Base-by-base conservation (phyloP, 1,140 invertebrate species). In the Nymphalis io region DNA sequence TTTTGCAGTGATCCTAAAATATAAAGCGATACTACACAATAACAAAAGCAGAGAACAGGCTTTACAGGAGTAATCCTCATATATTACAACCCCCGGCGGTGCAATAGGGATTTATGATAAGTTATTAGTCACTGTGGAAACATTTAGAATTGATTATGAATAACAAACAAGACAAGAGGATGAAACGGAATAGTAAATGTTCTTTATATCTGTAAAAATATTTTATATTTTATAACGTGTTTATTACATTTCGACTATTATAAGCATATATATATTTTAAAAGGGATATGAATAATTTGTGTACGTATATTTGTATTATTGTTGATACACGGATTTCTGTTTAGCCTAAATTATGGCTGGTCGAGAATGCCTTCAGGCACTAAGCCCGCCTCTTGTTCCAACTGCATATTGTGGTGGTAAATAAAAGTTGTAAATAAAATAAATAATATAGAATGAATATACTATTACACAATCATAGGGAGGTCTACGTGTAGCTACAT, bases 21-120 rank as follows among this genome's bases (percentile, higher is more conserved):
- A 71, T 73, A 75, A 72, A 80, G 70, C 70, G 63, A 68, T 67
- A 72, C 67, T 63, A 74, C 70, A 66, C 76, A 67, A 64, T 58
- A 78, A 80, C 75, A 75, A 73, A 78, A 75, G 74, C 75, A 79
- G 72, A 78, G 83, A 84, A 86, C 79, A 75, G 75, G 77, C 74
- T 80, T 75, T 81, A 70, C 75, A 69, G 74, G 78, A 87, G 82
- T 84, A 85, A 85, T 83, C 74, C 82, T 78, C 80, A 79, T 83
- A 88, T 84, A 87, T 88, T 84, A 90, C 80, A 87, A 88, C 81
- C 78, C 85, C 86, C 87, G 78, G 84, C 79, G 82, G 88, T 84
- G 84, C 85, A 88, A 80, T 90, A 81, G 74, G 83, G 82, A 87
- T 89, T 88, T 84, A 89, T 87, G 84, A 84, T 85, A 83, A 88